Evolutionary conservation across 2,888 invertebrate genomes (phyloP).

Genomic region (Mycogona germanica): DNA sequence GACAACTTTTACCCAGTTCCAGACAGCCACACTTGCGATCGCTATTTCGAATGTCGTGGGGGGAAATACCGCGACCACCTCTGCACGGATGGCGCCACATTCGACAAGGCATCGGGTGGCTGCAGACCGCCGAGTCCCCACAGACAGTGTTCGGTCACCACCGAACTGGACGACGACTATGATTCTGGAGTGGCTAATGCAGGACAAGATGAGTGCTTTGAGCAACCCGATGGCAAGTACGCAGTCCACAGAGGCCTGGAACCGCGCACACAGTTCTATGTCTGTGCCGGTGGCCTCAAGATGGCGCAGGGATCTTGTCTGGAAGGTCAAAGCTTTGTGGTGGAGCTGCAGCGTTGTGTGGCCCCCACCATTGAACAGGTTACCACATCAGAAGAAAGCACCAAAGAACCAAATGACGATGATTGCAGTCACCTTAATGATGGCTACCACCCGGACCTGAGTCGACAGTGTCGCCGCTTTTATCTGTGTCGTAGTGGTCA

Average conservation of each 20-base stretch:
- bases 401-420: not conserved
- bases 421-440: not conserved
- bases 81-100: not conserved
- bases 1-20: not conserved
- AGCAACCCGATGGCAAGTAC: constrained; percentile 7
- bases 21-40: not conserved
- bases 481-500: not conserved
- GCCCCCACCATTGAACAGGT: not conserved
- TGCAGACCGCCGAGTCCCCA: not conserved
- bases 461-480: not conserved
- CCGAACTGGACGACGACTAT: not conserved
- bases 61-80: not conserved
- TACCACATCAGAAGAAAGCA: not conserved
- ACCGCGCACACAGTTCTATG: not conserved
- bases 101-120: not conserved
- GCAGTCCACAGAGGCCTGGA: too few species aligned
- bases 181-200: not conserved
- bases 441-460: not conserved
- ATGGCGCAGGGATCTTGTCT: constrained; percentile 2
- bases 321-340: not conserved
- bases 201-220: not conserved
- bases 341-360: not conserved
- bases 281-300: not conserved
- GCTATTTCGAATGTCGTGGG: not conserved
- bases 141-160: not conserved